Conservation (phyloP, 2,797 vertebrate genomes). For the Myoxocephalus aenaeus region DNA sequence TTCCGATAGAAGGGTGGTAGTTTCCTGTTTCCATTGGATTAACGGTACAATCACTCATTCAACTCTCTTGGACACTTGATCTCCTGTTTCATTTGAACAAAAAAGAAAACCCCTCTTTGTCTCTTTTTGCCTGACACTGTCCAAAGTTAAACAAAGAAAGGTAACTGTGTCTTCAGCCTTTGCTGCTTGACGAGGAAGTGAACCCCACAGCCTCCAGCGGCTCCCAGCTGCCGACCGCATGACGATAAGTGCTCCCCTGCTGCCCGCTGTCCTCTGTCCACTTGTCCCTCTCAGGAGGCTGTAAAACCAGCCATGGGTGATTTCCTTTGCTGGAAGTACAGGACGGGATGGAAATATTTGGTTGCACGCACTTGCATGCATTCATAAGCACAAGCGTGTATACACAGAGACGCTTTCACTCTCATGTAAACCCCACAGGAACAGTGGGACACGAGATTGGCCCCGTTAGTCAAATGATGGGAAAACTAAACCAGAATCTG, state of each 20-base stretch:
- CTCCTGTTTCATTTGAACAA: background rate
- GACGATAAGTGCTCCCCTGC: constrained; percentile 50
- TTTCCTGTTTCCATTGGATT: background rate
- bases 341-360: constrained; percentile 24
- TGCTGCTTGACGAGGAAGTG: constrained; percentile 29
- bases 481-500: constrained; percentile 46
- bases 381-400: background rate
- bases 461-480: constrained; percentile 42
- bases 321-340: constrained; percentile 34
- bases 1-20: background rate
- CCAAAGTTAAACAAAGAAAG: background rate
- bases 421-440: constrained; percentile 29
- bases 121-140: background rate
- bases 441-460: constrained; percentile 16
- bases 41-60: constrained; percentile 11
- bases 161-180: constrained; percentile 2
- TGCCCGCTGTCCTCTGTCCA: constrained; percentile 47
- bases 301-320: constrained; percentile 40
- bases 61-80: constrained; percentile 10
- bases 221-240: constrained; percentile 64
- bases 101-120: background rate
- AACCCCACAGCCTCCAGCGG: constrained; percentile 32
- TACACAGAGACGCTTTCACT: constrained; percentile 24
- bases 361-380: constrained; percentile 33
- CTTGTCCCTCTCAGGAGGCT: constrained; percentile 55